A percentile compares a stretch with the other conserved stretches of the same genome.
Conservation (phyloP, 2,113 vertebrate genomes). For the Phoenicopterus ruber region DNA sequence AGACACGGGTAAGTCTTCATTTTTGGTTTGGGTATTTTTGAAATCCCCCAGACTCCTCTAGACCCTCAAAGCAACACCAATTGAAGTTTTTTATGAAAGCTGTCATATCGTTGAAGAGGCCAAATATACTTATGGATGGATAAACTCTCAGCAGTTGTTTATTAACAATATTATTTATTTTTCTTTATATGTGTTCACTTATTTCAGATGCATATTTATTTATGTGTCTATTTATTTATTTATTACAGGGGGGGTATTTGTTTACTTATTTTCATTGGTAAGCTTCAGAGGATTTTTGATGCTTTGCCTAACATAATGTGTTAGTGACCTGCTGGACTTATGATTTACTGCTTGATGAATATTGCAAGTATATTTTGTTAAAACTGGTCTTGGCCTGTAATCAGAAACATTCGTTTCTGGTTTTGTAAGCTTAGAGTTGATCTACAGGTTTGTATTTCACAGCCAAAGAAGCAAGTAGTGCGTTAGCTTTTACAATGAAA, state of each 20-base stretch:
- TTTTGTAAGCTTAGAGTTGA: not conserved
- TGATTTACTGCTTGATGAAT: not conserved
- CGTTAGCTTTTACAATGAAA: not conserved
- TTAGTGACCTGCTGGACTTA: not conserved
- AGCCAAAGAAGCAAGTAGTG: not conserved
- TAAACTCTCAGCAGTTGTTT: not conserved
- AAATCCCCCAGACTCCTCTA: not conserved
- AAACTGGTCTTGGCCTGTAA: not conserved
- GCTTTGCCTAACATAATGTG: not conserved
- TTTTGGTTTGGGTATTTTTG: not conserved
- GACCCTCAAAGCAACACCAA: not conserved
- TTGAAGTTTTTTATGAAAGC: not conserved
- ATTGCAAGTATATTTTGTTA: not conserved
- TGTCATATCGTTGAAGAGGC: not conserved
- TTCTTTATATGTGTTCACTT: not conserved
- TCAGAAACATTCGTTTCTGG: not conserved
- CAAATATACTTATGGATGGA: not conserved
- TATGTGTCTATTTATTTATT: not conserved
- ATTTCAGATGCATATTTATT: not conserved
- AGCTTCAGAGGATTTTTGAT: not conserved
- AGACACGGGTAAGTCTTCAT: not conserved
- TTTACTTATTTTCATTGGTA: not conserved
- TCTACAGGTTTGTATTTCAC: not conserved
- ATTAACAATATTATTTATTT: not conserved
- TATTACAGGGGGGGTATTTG: not conserved